Percentiles rank a stretch among this genome's conserved stretches.
These are phyloP conservation scores for Ferrisia virgata DNA, from an alignment of 2,888 invertebrate genomes.

Conservation along the genomic window DNA sequence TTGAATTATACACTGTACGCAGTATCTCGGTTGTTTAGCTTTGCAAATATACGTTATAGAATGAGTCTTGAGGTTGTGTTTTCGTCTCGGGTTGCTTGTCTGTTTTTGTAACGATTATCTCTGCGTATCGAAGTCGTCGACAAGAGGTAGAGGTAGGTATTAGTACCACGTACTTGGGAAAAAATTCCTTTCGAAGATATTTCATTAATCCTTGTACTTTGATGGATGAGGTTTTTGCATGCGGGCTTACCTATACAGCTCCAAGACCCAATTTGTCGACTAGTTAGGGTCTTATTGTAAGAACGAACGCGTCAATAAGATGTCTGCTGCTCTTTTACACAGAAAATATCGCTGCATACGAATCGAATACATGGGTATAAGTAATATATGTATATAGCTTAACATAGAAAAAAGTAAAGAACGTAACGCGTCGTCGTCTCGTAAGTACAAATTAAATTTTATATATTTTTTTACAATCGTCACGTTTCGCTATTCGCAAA, in stretches of 20 bases:
- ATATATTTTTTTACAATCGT: neutral
- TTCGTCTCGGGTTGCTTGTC: neutral
- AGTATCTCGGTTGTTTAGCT: neutral
- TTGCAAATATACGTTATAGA: neutral
- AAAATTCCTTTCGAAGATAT: slow-evolving; percentile 20
- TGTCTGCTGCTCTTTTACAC: neutral
- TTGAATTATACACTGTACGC: neutral
- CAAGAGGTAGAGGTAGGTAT: neutral
- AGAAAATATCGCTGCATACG: neutral
- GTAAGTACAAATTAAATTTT: slow-evolving; percentile 2
- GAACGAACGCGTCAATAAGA: neutral
- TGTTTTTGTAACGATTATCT: slow-evolving; percentile 15
- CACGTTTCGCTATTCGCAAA: neutral
- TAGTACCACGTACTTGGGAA: neutral
- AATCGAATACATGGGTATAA: neutral
- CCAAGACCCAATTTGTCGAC: slow-evolving; percentile 23
- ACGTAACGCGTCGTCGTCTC: neutral
- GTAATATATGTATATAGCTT: too few relatives aligned
- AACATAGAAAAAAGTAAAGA: too few relatives aligned
- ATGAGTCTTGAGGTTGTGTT: too few relatives aligned
- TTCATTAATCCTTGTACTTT: slow-evolving; percentile 15
- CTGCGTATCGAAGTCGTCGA: neutral
- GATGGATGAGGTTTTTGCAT: slow-evolving; percentile 23
- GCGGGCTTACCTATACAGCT: neutral
- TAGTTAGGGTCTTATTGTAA: slow-evolving; percentile 3